Evolutionary conservation across 2,888 invertebrate genomes (phyloP).

Genomic region (Eledone cirrhosa): DNA sequence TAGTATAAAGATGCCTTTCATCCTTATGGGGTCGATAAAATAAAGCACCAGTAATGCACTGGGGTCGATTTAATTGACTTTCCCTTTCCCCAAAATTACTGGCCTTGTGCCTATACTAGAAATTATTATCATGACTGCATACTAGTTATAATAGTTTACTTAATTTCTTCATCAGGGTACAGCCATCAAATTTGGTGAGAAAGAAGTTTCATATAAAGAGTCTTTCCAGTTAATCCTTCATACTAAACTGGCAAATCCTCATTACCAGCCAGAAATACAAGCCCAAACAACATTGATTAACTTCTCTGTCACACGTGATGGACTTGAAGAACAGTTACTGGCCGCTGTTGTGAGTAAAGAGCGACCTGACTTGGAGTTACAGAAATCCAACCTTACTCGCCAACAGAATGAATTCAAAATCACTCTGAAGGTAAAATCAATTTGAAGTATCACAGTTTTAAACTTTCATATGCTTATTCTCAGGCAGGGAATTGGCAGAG

Average conservation of each 20-base stretch:
- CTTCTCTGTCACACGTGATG: slow-evolving; percentile 95
- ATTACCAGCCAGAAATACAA: slow-evolving; percentile 98
- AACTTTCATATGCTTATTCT: too few relatives aligned
- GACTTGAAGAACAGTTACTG: slow-evolving; percentile 91
- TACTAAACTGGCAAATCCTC: slow-evolving; percentile 95
- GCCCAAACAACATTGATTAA: slow-evolving; percentile 96
- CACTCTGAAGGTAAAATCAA: slow-evolving; percentile 75
- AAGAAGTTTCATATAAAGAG: slow-evolving; percentile 92
- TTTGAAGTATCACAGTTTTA: background rate
- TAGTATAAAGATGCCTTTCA: too few relatives aligned
- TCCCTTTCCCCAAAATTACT: too few relatives aligned
- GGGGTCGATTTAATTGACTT: too few relatives aligned
- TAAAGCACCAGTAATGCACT: too few relatives aligned
- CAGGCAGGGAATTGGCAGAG: too few relatives aligned
- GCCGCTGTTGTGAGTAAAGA: slow-evolving; percentile 97
- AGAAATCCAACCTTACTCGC: slow-evolving; percentile 92
- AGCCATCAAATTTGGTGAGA: slow-evolving; percentile 95
- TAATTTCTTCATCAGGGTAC: slow-evolving; percentile 75
- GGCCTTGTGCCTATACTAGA: too few relatives aligned
- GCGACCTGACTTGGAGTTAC: slow-evolving; percentile 91
- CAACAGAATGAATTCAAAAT: slow-evolving; percentile 98
- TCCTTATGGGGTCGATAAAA: too few relatives aligned
- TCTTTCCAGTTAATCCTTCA: slow-evolving; percentile 88
- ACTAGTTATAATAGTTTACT: background rate
- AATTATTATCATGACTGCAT: background rate